Evolutionary conservation across 1,140 invertebrate genomes (phyloP), one percentile per base, ranked within the genome.

Genomic region (Drosophila bocki): DNA sequence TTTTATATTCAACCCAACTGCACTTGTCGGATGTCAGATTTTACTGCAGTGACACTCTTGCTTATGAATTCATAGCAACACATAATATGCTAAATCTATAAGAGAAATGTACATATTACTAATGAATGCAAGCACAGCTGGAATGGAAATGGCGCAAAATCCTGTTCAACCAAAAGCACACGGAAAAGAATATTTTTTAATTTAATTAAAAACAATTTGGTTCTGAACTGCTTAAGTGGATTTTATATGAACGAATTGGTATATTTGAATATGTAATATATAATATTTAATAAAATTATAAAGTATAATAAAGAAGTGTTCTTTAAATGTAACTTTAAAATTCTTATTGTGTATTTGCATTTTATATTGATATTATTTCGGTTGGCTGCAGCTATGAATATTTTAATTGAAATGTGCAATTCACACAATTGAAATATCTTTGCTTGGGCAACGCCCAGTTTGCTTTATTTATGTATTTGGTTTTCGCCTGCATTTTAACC

Each of bases 401-500:
- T 82, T 78, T 74, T 47, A 78, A 82, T 78, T 63, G 37, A 82
- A 74, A 63, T 63, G 37, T 82, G 53, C 45, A 67, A 63, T 59
- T 56, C 58, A 15, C 62, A 53, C 42, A 63, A 58, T 50, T 56
- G 53, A 75, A 70, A 75, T 63, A 59, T 58, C 41, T 56, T 33
- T 26, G 29, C 32, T 19, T 32, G 22, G 39, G 15, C 37, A 19
- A 51, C 22, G 15, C 19, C 35, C 37, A 15, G n/a, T 53, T 63
- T 45, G 56, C 17, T n/a, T 42, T 67, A 37, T 68, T 65, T 71
- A 54, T 64, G 15, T 76, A 60, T 79, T 72, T 84, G 71, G 35
- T 32, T 41, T 83, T 60, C 41, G 82, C 84, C 84, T 80, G 83
- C 80, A 87, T 83, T 60, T 80, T 48, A 70, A 50, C 45, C 67